A percentile compares a stretch with the other conserved stretches of the same genome.
Conservation (phyloP, 2,888 invertebrate species). For the Drosophila yooni region DNA sequence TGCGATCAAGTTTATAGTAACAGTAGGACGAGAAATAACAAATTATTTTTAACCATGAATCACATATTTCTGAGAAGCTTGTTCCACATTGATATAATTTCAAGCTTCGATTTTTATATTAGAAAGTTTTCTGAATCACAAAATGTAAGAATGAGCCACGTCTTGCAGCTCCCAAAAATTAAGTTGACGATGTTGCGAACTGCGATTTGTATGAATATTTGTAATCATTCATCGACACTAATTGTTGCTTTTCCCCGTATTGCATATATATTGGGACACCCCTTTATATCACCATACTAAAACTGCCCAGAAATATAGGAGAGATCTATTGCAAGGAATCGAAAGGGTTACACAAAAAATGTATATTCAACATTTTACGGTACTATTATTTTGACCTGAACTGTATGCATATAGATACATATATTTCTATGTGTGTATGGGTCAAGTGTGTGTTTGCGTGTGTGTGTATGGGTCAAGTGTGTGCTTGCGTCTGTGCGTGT, state of each 20-base stretch:
- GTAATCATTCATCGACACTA: not conserved
- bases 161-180: not conserved
- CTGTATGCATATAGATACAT: slow-evolving; percentile 5
- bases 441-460: not conserved
- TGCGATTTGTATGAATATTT: not conserved
- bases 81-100: not conserved
- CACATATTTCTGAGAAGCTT: not conserved
- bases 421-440: not conserved
- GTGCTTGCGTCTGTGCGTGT: not conserved
- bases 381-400: not conserved
- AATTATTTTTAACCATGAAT: not conserved
- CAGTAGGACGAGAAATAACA: not conserved
- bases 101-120: too few relatives aligned
- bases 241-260: not conserved
- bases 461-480: not conserved
- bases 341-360: not conserved
- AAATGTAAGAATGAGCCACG: too few relatives aligned
- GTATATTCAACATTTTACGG: not conserved
- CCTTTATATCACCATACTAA: not conserved
- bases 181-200: not conserved
- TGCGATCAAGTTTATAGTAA: not conserved
- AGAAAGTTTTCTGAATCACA: too few relatives aligned
- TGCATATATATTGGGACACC: not conserved
- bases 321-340: not conserved
- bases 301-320: not conserved